These are phyloP conservation scores for Molossus alvarezi DNA, from an alignment of 2,797 vertebrate genomes.

Conservation along the genomic window DNA sequence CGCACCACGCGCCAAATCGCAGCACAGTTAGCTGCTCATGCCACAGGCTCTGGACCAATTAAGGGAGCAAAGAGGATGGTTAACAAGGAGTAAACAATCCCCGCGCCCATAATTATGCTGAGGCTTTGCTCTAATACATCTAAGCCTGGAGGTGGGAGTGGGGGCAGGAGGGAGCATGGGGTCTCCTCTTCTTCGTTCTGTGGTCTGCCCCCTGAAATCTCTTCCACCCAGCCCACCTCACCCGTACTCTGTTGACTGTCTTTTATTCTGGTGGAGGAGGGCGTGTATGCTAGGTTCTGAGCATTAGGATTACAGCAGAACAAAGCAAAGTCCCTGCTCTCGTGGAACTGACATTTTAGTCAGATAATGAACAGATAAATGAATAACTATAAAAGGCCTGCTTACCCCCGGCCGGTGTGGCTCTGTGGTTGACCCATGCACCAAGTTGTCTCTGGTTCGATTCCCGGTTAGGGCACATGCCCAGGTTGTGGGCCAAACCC, in stretches of 20 bases:
- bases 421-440: too few relatives aligned
- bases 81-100: conserved; percentile 73
- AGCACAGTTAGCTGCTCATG: conserved; percentile 60
- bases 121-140: conserved; percentile 25
- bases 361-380: not conserved
- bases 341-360: not conserved
- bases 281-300: not conserved
- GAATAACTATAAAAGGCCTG: not conserved
- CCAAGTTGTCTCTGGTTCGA: too few relatives aligned
- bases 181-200: not conserved
- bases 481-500: too few relatives aligned
- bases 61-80: conserved; percentile 75
- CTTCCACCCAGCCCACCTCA: not conserved
- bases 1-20: not conserved
- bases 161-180: not conserved
- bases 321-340: not conserved
- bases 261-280: not conserved
- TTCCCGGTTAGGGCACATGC: too few relatives aligned
- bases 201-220: not conserved
- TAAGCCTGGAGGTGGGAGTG: not conserved
- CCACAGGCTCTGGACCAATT: conserved; percentile 78
- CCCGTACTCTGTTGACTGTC: not conserved
- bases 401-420: not conserved
- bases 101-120: conserved; percentile 62
- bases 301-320: not conserved